Conservation (phyloP, 2,797 vertebrate species). For the Sebastes aleutianus region DNA sequence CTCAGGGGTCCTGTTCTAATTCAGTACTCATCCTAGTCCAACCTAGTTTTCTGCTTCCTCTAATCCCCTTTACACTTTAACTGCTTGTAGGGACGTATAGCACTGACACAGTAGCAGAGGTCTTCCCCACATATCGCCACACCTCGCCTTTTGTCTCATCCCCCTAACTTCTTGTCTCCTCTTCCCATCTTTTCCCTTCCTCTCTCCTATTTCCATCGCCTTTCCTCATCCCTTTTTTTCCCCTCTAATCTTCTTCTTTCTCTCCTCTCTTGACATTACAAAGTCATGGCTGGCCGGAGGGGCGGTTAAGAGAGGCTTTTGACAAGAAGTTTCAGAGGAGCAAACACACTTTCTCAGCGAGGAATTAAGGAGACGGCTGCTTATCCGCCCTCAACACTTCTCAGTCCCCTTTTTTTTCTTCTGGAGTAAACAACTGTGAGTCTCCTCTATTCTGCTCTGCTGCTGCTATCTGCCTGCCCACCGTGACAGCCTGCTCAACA, state of each 20-base stretch:
- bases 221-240: neutral
- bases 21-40: conserved; percentile 75
- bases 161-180: neutral
- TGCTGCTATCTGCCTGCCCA: conserved; percentile 42
- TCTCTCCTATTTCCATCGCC: neutral
- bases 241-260: neutral
- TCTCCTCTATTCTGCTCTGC: conserved; percentile 34
- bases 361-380: conserved; percentile 60
- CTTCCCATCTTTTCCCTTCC: neutral
- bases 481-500: conserved; percentile 28
- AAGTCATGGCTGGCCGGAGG: conserved; percentile 56
- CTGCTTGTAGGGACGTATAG: conserved; percentile 58
- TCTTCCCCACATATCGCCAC: conserved; percentile 16
- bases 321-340: conserved; percentile 39
- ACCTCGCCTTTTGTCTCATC: conserved; percentile 8
- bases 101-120: conserved; percentile 13
- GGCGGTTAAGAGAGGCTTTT: conserved; percentile 43
- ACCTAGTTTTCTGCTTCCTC: conserved; percentile 77
- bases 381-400: conserved; percentile 63
- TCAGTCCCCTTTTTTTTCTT: conserved; percentile 41
- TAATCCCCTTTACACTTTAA: conserved; percentile 73
- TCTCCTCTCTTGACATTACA: conserved; percentile 31
- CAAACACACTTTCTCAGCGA: conserved; percentile 43
- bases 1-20: conserved; percentile 86
- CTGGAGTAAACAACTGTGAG: conserved; percentile 60